Evolutionary conservation across 1,140 invertebrate species (phyloP), one percentile per base, ranked within the genome.

Genomic region (Drosophila arawakana): DNA sequence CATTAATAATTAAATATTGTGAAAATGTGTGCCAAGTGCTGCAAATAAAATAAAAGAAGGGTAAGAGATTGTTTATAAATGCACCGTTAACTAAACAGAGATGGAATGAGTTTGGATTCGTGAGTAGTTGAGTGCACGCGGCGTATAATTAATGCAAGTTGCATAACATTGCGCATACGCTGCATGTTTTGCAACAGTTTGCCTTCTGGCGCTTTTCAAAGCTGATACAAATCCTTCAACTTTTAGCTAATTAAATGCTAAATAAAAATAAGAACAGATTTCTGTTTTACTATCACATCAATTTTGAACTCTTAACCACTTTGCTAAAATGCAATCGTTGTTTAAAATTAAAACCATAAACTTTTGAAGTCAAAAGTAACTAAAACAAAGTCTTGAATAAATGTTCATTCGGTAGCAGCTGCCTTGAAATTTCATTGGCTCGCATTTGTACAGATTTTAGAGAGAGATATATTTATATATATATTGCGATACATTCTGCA

Each of bases 1-100:
- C 78, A 89, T 89, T 76, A 81, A 89, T 76, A 67, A 84, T 89
- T 84, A 54, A 84, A 71, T 63, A 44, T 52, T 50, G 57, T 58
- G 62, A 34, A 73, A 66, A 41, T 60, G 11, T 55, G 18, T 21
- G 25, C 7, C 58, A 49, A 55, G 61, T 72, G 49, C 73, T 76
- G 73, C 13, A 72, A 76, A 61, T 60, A 61, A 34, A 71, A 70
- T 57, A 63, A 57, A 44, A 44, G 47, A 65, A 10, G 10, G 15
- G 15, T 21, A 59, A 58, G 49, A 65, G 35, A 47, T 41, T n/a
- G 41, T 8, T 52, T 41, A 57, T 21, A 9, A 13, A 35, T 25
- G 39, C 39, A 41, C 10, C 21, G 10, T 0, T 18, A 35, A 3
- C 4, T 6, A 2, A 50, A 37, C 18, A 49, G 44, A 44, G 13